A percentile compares a stretch with the other conserved stretches of the same genome.
phyloP scores from a whole-genome alignment of 2,113 vertebrate genomes.

The Petaurus breviceps region DNA sequence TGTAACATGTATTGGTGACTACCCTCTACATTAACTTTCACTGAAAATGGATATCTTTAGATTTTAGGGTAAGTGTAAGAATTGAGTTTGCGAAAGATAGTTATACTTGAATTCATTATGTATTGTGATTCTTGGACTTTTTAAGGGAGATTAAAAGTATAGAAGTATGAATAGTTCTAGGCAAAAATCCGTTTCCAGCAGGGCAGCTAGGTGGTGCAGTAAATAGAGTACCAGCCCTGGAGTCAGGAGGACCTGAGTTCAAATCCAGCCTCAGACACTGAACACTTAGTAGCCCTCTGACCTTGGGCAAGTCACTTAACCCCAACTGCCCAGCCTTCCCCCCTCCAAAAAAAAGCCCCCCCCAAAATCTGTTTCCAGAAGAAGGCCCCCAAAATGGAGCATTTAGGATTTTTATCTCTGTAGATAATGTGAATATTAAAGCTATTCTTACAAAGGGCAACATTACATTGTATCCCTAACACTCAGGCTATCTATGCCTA shows the following conservation, averaged over 20 bases:
- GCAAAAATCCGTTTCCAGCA: neutral
- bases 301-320: no score
- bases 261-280: no score
- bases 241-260: no score
- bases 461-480: neutral
- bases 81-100: neutral
- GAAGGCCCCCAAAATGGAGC: neutral
- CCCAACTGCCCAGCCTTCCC: no score
- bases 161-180: neutral
- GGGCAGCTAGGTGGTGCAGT: no score
- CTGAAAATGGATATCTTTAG: neutral
- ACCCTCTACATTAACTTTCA: neutral
- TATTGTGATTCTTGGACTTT: neutral
- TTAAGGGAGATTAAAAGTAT: neutral
- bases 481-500: neutral
- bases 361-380: neutral
- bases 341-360: no score
- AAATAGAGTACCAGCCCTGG: no score
- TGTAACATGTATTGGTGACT: neutral
- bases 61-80: neutral
- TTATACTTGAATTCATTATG: neutral
- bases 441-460: neutral
- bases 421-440: neutral
- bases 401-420: neutral
- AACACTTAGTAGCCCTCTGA: no score